phyloP scores from a whole-genome alignment of 2,888 invertebrate species.

The Pilophorus perplexus region DNA sequence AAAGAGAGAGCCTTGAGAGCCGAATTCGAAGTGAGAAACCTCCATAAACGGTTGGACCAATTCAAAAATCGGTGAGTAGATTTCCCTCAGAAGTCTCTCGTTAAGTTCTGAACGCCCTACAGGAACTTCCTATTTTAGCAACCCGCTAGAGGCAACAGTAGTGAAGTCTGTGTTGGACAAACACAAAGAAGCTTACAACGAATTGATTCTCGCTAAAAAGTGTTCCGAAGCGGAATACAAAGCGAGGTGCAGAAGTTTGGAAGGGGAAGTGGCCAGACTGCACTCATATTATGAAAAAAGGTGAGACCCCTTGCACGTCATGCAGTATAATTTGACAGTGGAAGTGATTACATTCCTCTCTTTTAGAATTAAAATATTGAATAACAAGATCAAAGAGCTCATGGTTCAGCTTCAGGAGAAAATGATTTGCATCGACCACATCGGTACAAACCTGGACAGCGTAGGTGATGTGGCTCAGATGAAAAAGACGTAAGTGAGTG shows the following conservation, averaged over 20 bases:
- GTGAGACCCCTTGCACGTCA: background rate
- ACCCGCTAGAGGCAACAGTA: constrained; percentile 13
- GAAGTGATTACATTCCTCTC: background rate
- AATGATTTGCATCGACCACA: constrained; percentile 9
- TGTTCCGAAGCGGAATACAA: constrained; percentile 35
- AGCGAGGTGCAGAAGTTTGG: constrained; percentile 23
- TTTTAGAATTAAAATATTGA: constrained; percentile 14
- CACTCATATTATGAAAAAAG: constrained; percentile 30
- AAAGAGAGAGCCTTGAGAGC: constrained; percentile 32
- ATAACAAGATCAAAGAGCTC: constrained; percentile 13
- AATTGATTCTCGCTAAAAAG: constrained; percentile 24
- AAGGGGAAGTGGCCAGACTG: constrained; percentile 22
- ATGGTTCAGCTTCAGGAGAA: constrained; percentile 29
- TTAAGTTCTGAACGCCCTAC: background rate
- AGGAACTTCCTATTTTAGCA: background rate
- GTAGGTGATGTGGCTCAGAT: background rate
- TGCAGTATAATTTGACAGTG: background rate
- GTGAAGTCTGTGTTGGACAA: constrained; percentile 8
- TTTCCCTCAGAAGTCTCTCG: background rate
- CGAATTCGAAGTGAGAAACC: constrained; percentile 1
- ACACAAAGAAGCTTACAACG: constrained; percentile 28
- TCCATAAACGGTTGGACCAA: constrained; percentile 8
- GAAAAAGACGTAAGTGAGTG: constrained; percentile 10
- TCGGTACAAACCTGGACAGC: constrained; percentile 5
- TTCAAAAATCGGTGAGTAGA: background rate